Conservation (phyloP, 2,888 invertebrate genomes). For the Drosophila antonietae region DNA sequence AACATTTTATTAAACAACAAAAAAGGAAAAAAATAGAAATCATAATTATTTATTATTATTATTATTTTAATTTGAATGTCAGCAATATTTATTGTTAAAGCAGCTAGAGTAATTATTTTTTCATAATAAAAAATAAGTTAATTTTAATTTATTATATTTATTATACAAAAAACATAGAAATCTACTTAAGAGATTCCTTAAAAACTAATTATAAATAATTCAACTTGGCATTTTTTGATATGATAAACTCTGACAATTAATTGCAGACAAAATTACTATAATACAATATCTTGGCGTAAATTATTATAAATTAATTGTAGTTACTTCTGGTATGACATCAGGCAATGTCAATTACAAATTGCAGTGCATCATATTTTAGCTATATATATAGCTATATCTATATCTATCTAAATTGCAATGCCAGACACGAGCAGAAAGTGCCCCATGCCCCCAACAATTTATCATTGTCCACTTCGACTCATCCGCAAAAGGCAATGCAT, state of each 20-base stretch:
- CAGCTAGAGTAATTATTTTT: background rate
- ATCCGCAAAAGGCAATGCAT: conserved; percentile 30
- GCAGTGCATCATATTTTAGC: conserved; percentile 25
- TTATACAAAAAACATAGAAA: background rate
- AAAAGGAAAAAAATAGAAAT: background rate
- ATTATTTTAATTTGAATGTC: background rate
- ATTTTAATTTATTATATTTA: too few species aligned
- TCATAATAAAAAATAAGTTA: background rate
- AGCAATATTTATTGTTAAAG: background rate
- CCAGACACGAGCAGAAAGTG: conserved; percentile 31
- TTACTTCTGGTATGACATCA: conserved; percentile 46
- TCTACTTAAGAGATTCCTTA: background rate
- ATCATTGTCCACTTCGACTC: conserved; percentile 33
- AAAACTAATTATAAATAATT: background rate
- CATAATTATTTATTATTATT: background rate
- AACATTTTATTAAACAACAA: background rate
- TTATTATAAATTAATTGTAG: background rate
- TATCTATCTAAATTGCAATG: conserved; percentile 24
- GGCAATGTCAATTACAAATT: conserved; percentile 29
- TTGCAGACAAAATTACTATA: conserved; percentile 7
- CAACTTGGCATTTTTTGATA: background rate
- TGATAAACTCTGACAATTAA: background rate
- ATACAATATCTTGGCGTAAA: conserved; percentile 5
- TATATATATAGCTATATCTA: conserved; percentile 4
- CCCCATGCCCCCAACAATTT: conserved; percentile 33